These are phyloP conservation scores for Charaxes varanes DNA, from an alignment of 1,140 invertebrate species.

Conservation along the genomic window DNA sequence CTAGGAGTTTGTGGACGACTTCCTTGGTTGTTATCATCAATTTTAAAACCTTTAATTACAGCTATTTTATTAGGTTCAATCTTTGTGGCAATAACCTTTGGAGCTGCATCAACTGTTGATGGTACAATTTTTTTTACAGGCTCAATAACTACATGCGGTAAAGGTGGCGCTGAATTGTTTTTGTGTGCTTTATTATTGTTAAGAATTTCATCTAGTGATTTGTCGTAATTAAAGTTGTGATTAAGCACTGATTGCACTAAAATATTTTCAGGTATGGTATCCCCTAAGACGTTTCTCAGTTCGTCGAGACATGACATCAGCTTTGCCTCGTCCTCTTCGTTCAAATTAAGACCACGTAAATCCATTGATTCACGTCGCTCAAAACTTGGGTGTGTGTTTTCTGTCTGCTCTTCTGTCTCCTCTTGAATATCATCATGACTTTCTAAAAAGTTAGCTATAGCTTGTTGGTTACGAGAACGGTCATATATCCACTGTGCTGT, in stretches of 20 bases:
- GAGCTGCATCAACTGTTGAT: slow-evolving; percentile 37
- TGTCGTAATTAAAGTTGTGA: slow-evolving; percentile 82
- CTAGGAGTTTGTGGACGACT: slow-evolving; percentile 67
- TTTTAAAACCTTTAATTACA: slow-evolving; percentile 69
- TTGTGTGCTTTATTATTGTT: slow-evolving; percentile 52
- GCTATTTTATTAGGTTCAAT: slow-evolving; percentile 46
- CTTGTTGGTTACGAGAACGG: slow-evolving; percentile 78
- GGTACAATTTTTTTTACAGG: slow-evolving; percentile 47
- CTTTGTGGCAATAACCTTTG: slow-evolving; percentile 56
- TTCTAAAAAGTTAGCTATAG: slow-evolving; percentile 82
- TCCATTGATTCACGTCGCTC: slow-evolving; percentile 56
- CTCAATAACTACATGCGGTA: slow-evolving; percentile 60
- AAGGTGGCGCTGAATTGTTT: slow-evolving; percentile 3
- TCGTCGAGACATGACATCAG: slow-evolving; percentile 89
- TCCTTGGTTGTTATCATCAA: slow-evolving; percentile 35
- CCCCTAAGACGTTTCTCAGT: slow-evolving; percentile 86
- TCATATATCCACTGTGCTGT: slow-evolving; percentile 91
- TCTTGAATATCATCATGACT: slow-evolving; percentile 84
- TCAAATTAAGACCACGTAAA: slow-evolving; percentile 72
- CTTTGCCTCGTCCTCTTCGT: slow-evolving; percentile 81
- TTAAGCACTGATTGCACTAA: slow-evolving; percentile 74
- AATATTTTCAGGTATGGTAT: slow-evolving; percentile 80
- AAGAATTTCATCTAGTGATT: slow-evolving; percentile 83
- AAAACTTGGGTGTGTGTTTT: slow-evolving; percentile 32
- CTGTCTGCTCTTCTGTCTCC: slow-evolving; percentile 76